Evolutionary conservation across 2,888 invertebrate genomes (phyloP).

Genomic region (Artemia sp.): DNA sequence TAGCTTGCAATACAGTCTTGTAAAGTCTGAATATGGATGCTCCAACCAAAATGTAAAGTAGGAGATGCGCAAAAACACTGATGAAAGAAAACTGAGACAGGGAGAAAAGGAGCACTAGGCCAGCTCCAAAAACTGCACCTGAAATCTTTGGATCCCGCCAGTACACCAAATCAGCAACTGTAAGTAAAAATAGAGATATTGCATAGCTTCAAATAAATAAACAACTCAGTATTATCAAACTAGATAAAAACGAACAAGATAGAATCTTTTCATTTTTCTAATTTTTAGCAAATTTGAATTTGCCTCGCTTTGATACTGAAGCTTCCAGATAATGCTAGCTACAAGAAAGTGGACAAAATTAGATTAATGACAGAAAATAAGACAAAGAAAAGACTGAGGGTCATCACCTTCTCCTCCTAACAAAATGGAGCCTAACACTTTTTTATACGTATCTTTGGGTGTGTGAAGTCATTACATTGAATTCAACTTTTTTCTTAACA

Average conservation of each 20-base stretch:
- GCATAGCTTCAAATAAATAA: not conserved
- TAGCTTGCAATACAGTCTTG: constrained; percentile 82
- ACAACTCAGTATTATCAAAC: constrained; percentile 14
- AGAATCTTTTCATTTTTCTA: no score
- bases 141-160: constrained; percentile 93
- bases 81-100: constrained; percentile 88
- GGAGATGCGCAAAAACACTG: constrained; percentile 81
- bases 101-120: constrained; percentile 72
- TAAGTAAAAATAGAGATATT: constrained; percentile 32
- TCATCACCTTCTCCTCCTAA: no score
- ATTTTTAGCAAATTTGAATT: no score
- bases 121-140: constrained; percentile 77
- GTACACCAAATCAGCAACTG: constrained; percentile 89
- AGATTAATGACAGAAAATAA: no score
- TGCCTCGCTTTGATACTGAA: no score
- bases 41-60: constrained; percentile 63
- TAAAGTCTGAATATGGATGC: constrained; percentile 89
- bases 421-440: no score
- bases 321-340: no score
- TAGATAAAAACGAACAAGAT: not conserved
- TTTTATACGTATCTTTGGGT: no score
- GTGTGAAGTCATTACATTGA: no score
- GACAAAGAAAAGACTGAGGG: no score
- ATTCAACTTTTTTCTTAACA: no score
- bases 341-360: no score